Evolutionary conservation across 1,140 invertebrate species (phyloP), one percentile per base, ranked within the genome.

Genomic region (Ptiloglossa arizonensis): DNA sequence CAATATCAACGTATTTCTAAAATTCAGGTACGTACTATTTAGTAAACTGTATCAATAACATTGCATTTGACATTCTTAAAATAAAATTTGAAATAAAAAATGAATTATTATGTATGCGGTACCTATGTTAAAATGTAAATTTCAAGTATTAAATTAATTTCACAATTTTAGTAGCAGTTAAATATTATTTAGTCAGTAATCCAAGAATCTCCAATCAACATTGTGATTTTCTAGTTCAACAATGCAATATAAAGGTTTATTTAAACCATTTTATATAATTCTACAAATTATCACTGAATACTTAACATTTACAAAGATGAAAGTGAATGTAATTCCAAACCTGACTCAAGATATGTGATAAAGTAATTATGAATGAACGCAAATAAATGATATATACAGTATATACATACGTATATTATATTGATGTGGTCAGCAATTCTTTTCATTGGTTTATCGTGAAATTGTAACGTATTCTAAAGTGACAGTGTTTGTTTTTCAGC

Each of bases 361-460:
- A 67, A 35, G 1, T 11, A 76, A 32, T 68, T 50, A 50, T 50
- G 52, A 76, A 76, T 76, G 44, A 69, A 69, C 17, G 32, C 50
- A 60, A 69, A 69, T 9, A 13, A 35, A 27, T 9, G 1, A 5
- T 38, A 41, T 13, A 41, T 41, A 13, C 41, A 41, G 13, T 41
- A 41, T 13, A 2, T 35, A 35, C 2, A 6, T 41, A 44, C 1
- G 15, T 27, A 24, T 63, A 54, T 29, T 38, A 22, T 19, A 76
- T 46, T 38, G 5, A 60, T 22, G 0, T 56, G 56, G 50, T 24
- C 32, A 24, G 24, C 35, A 17, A 38, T 66, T 44, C n/a, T 24
- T 19, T 56, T 67, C 59, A 44, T 41, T 35, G n/a, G 32, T 32
- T n/a, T 56, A 41, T 66, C n/a, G 27, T 35, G 8, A 19, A 29